Percentiles rank a stretch among this genome's conserved stretches.
Conservation (phyloP, 2,797 vertebrate genomes). For the Falco berigora region DNA sequence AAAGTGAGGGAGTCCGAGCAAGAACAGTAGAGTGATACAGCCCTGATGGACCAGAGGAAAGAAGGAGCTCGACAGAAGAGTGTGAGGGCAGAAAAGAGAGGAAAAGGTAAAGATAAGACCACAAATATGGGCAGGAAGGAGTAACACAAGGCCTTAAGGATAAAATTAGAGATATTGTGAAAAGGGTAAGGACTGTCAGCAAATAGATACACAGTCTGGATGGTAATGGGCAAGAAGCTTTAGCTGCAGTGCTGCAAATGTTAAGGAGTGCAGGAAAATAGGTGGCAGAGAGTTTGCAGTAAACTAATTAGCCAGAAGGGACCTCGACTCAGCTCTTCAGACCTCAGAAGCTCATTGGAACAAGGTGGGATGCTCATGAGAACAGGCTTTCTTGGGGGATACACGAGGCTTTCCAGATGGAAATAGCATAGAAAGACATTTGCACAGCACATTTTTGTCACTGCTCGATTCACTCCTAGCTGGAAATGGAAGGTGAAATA, state of each 20-base stretch:
- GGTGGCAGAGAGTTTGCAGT: background rate
- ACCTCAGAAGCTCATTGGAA: background rate
- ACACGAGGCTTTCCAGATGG: background rate
- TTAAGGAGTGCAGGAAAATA: background rate
- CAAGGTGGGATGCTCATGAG: background rate
- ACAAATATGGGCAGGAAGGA: background rate
- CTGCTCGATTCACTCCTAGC: background rate
- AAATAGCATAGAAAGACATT: background rate
- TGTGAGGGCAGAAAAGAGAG: background rate
- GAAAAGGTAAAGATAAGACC: background rate
- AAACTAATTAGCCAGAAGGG: background rate
- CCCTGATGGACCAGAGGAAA: background rate
- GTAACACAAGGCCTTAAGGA: background rate
- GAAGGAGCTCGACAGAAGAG: background rate
- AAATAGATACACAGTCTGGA: background rate
- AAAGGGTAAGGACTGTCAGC: background rate
- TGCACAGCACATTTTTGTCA: background rate
- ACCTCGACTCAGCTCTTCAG: background rate
- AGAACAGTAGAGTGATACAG: background rate
- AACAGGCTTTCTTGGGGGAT: background rate
- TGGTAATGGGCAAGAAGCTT: background rate
- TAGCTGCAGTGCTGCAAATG: background rate
- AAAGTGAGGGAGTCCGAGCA: accelerated
- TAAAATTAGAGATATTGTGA: background rate
- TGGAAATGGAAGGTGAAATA: background rate